A percentile compares a stretch with the other conserved stretches of the same genome.
These are phyloP conservation scores for Eumacrocentrus americanus DNA, from an alignment of 2,888 invertebrate genomes.

Conservation along the genomic window DNA sequence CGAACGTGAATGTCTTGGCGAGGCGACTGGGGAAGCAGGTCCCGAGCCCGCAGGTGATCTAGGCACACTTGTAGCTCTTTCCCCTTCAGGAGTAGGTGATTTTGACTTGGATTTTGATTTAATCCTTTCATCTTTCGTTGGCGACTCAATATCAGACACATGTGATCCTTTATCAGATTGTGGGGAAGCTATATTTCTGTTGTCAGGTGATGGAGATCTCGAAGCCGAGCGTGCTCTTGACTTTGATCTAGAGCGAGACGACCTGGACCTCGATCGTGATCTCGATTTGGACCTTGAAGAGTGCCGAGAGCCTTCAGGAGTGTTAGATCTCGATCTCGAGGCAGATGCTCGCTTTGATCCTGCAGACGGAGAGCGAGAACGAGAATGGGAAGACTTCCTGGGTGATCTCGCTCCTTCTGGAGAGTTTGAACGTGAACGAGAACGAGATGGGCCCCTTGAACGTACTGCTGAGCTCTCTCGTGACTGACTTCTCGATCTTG, in stretches of 20 bases:
- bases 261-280: background rate
- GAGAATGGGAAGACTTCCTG: conserved; percentile 25
- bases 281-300: conserved; percentile 5
- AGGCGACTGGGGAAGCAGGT: conserved; percentile 42
- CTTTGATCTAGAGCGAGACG: conserved; percentile 46
- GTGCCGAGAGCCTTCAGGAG: background rate
- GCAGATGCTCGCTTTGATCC: background rate
- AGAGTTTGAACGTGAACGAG: conserved; percentile 37
- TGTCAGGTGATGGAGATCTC: conserved; percentile 19
- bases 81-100: conserved; percentile 43
- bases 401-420: conserved; percentile 39
- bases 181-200: too few relatives aligned
- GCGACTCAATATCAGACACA: too few relatives aligned
- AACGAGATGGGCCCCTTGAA: conserved; percentile 30
- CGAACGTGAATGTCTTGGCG: conserved; percentile 31
- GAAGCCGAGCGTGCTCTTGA: conserved; percentile 30
- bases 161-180: too few relatives aligned
- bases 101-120: conserved; percentile 39
- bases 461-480: conserved; percentile 25
- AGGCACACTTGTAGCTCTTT: conserved; percentile 35
- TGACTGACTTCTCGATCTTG: conserved; percentile 31
- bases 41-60: conserved; percentile 42
- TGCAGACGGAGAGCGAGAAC: background rate
- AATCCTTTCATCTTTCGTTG: background rate
- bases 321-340: background rate